Base-by-base conservation (phyloP, 2,113 vertebrate genomes). In the Larimichthys polyactis region DNA sequence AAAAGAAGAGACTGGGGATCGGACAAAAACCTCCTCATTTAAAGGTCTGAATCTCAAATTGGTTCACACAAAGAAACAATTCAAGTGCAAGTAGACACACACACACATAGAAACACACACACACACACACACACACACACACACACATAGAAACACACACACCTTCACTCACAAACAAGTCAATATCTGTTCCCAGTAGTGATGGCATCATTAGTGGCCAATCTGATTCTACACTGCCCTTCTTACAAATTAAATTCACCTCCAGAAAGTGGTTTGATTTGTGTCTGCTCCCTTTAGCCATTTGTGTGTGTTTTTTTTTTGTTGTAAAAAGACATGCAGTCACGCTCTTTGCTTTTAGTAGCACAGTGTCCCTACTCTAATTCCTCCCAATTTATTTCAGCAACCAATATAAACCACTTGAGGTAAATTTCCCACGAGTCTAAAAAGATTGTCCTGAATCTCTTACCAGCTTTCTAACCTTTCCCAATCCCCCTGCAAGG, bases 151-250 rank as follows among this genome's bases (percentile, higher is more conserved):
- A 40, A 40, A 40, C 36, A 40, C 52, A 60, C 36, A 69, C 54
- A 17, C 22, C 46, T 40, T 63, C 48, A 52, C 73, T 66, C 70
- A 59, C 57, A 63, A 36, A 76, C 55, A 63, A 55, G 46, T 85
- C 73, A 71, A 68, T 88, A 81, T 84, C 68, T 75, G 66, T 81
- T 87, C 66, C 62, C 78, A 75, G 81, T 52, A 79, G 66, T 72
- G 79, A 87, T 67, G 68, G 65, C 81, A 77, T 92, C 82, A 86
- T 89, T 89, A 89, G 24, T 12, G 7, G 68, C 64, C 57, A 46
- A 76, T 86, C 70, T 67, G 58, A 75, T 79, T 78, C 54, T 27
- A 40, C 67, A 3, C 43, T 24, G 62, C 46, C 63, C 58, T 71
- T 87, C 65, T 81, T 55, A 62, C 64, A 74, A 81, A 89, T 86